Evolutionary conservation across 2,113 vertebrate species (phyloP), one percentile per base, ranked within the genome.

Genomic region (Pungitius pungitius): DNA sequence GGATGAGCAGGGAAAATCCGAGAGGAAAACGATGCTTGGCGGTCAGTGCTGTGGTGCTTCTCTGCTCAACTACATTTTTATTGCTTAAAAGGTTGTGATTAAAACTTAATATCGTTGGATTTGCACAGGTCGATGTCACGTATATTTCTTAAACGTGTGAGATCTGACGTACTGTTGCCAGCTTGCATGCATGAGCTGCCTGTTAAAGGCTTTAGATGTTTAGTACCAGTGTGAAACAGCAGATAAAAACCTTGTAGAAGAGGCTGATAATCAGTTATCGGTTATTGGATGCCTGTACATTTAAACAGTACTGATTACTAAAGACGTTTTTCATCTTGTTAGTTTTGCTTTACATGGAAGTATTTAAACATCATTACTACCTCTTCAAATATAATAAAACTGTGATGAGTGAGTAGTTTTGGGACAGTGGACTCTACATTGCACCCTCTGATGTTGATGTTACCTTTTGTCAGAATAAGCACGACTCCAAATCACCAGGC

Each of bases 251-350:
- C 55, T 51, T 39, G 26, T 54, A 15, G 15, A 52, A 18, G 18
- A 60, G 47, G 40, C 35, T 52, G 11, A 8, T 54, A 63, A 71
- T 22, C 69, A 58, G n/a, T n/a, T n/a, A 12, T 57, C 17, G 27
- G 35, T 76, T 17, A 43, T 61, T 57, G 40, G 59, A 65, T 27
- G 54, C 42, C 54, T 52, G 12, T 39, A 7, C 20, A 37, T 60
- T 30, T 71, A 71, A 74, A 4, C 49, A 18, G 57, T 62, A 72
- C 54, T 57, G 49, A 73, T 80, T 26, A 49, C 24, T 30, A 37
- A 52, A 3, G n/a, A n/a, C n/a, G n/a, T n/a, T n/a, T n/a, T n/a
- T n/a, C n/a, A n/a, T n/a, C n/a, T n/a, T n/a, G n/a, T n/a, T n/a
- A n/a, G 20, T 47, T 40, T 13, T 24, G 27, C 37, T 37, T 45